A percentile compares a stretch with the other conserved stretches of the same genome.
phyloP scores from a whole-genome alignment of 2,797 vertebrate species.

The Sebastes kiyomatsui region DNA sequence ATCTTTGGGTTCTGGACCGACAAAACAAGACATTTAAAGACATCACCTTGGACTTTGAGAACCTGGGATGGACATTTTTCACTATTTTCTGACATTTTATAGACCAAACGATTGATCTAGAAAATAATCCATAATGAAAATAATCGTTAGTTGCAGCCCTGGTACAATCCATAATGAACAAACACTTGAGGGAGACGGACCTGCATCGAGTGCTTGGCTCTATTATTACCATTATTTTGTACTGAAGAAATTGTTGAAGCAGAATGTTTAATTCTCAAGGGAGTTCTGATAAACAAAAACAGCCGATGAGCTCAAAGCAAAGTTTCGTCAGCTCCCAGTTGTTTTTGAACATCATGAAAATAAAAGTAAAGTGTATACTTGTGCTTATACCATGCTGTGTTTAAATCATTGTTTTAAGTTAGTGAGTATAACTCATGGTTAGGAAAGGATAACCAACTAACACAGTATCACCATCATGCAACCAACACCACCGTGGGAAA shows the following conservation, averaged over 20 bases:
- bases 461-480: background rate
- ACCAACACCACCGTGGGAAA: background rate
- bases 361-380: background rate
- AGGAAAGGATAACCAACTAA: background rate
- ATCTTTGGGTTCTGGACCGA: too few relatives aligned
- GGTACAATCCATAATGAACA: background rate
- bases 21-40: too few relatives aligned
- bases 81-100: too few relatives aligned
- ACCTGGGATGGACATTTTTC: too few relatives aligned
- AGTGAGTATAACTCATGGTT: background rate
- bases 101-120: too few relatives aligned
- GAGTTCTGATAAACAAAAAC: background rate
- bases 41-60: too few relatives aligned
- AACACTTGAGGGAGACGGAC: background rate
- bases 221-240: background rate
- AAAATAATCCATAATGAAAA: background rate
- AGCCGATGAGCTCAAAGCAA: background rate
- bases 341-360: background rate
- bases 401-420: background rate
- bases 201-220: background rate
- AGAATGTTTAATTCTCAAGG: background rate
- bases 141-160: background rate
- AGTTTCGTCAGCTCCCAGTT: background rate
- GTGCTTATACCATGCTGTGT: background rate
- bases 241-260: background rate